Evolutionary conservation across 2,888 invertebrate genomes (phyloP).

Genomic region (Tetragonisca angustula): DNA sequence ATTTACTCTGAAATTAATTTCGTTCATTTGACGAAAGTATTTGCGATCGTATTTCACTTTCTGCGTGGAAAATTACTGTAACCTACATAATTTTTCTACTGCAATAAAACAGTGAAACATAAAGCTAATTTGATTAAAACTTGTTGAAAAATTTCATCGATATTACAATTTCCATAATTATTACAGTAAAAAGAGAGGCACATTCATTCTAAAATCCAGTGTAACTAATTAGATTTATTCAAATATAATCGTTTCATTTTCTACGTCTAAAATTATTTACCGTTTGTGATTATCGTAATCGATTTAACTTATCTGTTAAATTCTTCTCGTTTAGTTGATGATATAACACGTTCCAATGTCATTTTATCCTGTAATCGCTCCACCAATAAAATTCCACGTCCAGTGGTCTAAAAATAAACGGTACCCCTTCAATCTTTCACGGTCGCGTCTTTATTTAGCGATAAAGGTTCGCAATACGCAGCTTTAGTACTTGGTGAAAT

Average conservation of each 20-base stretch:
- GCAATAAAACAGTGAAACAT: no score
- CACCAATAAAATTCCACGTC: slow-evolving; percentile 7
- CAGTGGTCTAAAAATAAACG: slow-evolving; percentile 2
- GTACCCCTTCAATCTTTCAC: slow-evolving; percentile 11
- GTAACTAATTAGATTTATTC: not conserved
- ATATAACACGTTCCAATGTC: slow-evolving; percentile 1
- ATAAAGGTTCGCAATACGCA: slow-evolving; percentile 13
- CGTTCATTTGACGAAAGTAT: no score
- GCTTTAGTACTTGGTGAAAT: not conserved
- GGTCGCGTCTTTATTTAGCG: slow-evolving; percentile 18
- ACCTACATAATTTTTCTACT: no score
- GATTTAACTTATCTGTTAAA: slow-evolving; percentile 5
- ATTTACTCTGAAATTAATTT: no score
- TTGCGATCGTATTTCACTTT: no score
- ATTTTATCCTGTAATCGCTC: slow-evolving; percentile 6
- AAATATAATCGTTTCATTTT: not conserved
- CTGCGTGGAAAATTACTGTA: no score
- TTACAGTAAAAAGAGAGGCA: no score
- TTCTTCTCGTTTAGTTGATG: not conserved
- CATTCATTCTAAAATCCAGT: not conserved
- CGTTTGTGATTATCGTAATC: slow-evolving; percentile 2
- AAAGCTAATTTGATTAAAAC: no score
- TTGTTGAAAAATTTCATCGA: no score
- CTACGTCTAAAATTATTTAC: not conserved
- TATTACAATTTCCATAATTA: no score